Evolutionary conservation across 2,888 invertebrate genomes (phyloP), one percentile per base, ranked within the genome.

Genomic region (Amiota communis): DNA sequence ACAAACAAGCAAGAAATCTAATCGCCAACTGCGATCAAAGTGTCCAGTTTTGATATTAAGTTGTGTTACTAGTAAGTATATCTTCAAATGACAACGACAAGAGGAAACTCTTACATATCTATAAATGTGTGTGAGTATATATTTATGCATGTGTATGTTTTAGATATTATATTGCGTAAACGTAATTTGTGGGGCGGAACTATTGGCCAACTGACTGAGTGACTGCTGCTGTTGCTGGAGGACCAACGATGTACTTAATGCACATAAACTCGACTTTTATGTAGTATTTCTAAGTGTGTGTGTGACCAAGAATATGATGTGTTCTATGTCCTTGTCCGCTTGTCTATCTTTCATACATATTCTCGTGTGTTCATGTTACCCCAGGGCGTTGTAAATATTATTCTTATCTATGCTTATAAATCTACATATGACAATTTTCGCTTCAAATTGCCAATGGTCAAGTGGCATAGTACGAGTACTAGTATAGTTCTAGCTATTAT

Each of bases 391-490:
- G 85, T 85, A 84, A 85, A 85, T 85, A 84, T 85, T 85, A 80
- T 80, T 80, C 83, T 83, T 84, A 85, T 85, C 84, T 79, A 80
- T 79, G 74, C 78, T 83, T 76, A 85, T 85, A 85, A 85, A 85
- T 83, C 83, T 83, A 84, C 84, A 83, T 85, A 84, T 85, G 84
- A 85, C 85, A 85, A 85, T 85, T 85, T 83, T 81, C 81, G 77
- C 84, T 78, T 72, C 76, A 77, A 76, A 77, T 77, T 71, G 74
- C 77, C 80, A 76, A 47, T 68, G 76, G 75, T 67, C 75, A 69
- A 70, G 57, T 70, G 67, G 69, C n/a, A 77, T 77, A 76, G 74
- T 8, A 23, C 36, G 12, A 15, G 1, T 23, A 6, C 36, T 36
- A 6, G 36, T 2, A 36, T 36, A 36, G 2, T 36, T 23, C 23